phyloP scores from a whole-genome alignment of 2,113 vertebrate genomes.

The Cephalopterus ornatus region DNA sequence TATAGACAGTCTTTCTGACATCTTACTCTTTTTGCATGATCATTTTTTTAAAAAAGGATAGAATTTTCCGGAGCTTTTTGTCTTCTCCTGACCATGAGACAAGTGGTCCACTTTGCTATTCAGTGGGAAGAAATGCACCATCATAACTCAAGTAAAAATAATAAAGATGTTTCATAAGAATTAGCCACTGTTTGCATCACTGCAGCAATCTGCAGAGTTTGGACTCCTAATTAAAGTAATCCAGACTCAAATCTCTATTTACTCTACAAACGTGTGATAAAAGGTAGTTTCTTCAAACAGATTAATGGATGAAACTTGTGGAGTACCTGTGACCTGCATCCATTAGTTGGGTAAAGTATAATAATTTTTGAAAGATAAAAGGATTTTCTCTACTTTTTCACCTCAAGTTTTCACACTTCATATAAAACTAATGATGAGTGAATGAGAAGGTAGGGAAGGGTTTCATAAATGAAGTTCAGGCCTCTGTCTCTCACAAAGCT shows the following conservation, averaged over 20 bases:
- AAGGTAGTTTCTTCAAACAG: conserved; percentile 17
- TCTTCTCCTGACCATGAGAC: background rate
- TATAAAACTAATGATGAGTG: background rate
- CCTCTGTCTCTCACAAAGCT: background rate
- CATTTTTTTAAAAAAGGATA: background rate
- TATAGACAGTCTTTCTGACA: background rate
- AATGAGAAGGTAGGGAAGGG: background rate
- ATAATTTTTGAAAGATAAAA: conserved; percentile 10
- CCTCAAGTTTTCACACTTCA: background rate
- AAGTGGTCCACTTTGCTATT: background rate
- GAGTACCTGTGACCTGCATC: background rate
- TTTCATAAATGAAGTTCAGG: background rate
- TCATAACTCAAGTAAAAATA: background rate
- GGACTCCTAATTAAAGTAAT: background rate
- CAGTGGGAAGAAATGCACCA: background rate
- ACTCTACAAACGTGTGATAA: background rate
- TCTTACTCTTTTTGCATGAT: background rate
- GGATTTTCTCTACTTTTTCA: background rate
- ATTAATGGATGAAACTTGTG: conserved; percentile 20
- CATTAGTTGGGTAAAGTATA: background rate
- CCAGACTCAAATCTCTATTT: background rate
- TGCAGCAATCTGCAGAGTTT: background rate
- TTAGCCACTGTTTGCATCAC: background rate
- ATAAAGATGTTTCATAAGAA: background rate
- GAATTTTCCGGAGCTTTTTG: background rate